These are phyloP conservation scores for Spisula subtruncata DNA, from an alignment of 2,888 invertebrate genomes.

Conservation along the genomic window DNA sequence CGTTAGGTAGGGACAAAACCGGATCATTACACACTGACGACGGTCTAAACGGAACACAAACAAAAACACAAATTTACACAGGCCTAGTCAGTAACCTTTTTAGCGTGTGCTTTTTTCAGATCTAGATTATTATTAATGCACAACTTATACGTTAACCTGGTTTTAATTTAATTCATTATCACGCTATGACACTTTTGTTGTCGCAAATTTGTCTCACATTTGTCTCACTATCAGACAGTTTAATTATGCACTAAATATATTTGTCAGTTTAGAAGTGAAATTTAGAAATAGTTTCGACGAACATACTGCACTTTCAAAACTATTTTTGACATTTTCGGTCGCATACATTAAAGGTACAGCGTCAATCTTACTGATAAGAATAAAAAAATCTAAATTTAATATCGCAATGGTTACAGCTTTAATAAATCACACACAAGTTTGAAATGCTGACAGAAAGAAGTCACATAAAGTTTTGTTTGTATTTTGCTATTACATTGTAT, in stretches of 20 bases:
- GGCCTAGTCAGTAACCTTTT: not conserved
- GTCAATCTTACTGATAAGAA: too few species aligned
- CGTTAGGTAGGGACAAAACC: too few species aligned
- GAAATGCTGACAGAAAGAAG: too few species aligned
- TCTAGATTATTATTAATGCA: not conserved
- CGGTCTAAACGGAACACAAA: too few species aligned
- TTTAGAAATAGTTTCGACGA: not conserved
- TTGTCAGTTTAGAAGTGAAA: not conserved
- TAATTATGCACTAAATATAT: not conserved
- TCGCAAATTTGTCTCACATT: not conserved
- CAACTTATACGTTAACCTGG: not conserved
- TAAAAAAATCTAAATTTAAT: too few species aligned
- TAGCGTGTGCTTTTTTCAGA: not conserved
- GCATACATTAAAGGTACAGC: not conserved
- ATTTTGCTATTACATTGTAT: too few species aligned
- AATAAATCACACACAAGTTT: too few species aligned
- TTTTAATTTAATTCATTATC: slow-evolving; percentile 21
- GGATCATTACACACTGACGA: too few species aligned
- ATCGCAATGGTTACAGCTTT: too few species aligned
- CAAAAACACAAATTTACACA: too few species aligned
- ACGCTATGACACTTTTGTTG: not conserved
- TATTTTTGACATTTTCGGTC: not conserved
- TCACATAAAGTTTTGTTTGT: too few species aligned
- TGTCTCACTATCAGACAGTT: not conserved
- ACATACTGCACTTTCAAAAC: not conserved